Evolutionary conservation across 2,797 vertebrate genomes (phyloP), one percentile per base, ranked within the genome.

Genomic region (Propithecus perrieri): DNA sequence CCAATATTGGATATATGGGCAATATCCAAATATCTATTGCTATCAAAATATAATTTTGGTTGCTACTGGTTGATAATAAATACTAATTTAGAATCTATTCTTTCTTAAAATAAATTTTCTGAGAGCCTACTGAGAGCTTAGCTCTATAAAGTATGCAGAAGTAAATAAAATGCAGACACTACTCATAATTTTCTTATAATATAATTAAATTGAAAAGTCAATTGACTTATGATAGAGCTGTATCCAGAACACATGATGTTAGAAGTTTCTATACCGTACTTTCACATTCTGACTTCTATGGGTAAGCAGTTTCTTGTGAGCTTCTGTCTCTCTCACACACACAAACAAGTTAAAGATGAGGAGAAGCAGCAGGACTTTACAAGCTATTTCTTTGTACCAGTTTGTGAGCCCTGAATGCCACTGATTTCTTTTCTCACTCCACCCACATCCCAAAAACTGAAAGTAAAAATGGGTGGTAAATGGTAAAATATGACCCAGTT

Each of bases 101-200:
- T 57, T 86, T 76, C 65, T 74, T 48, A 69, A 50, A 81, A 59
- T 50, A 92, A 71, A 69, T 63, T 94, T 89, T 80, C 26, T 80
- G 48, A 92, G 17, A 76, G 9, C 6, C 30, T 92, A 78, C 10
- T 69, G 67, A 94, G 57, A 59, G 8, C 5, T 89, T 94, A 24
- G 43, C 24, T 13, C 28, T 86, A 1, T 46, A n/a, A 91, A 83
- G 41, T 89, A 89, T 61, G 33, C 10, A 88, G 7, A 81, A 90
- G 67, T 86, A 93, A 92, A 81, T 72, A 85, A 65, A 96, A 96
- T 76, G 53, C 22, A 74, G 14, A 30, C n/a, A 71, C 28, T 50
- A n/a, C 4, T 81, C 7, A 76, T 53, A 61, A 89, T 74, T 63
- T 89, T 11, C 65, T 87, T 93, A 8, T 41, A 89, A 67, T 84